phyloP scores from a whole-genome alignment of 2,797 vertebrate genomes.

The Eidolon dupreanum region DNA sequence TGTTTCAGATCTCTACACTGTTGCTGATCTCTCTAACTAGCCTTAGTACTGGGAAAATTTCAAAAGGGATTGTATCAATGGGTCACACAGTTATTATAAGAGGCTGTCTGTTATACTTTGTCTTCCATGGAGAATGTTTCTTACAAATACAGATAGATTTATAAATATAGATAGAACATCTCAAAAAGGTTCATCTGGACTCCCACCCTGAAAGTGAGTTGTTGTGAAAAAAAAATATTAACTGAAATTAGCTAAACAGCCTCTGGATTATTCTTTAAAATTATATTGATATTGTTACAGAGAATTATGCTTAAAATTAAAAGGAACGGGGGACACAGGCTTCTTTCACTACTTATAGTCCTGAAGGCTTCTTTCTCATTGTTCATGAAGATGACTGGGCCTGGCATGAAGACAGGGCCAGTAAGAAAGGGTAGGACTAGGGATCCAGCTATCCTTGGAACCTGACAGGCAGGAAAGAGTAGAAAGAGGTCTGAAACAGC shows the following conservation, averaged over 20 bases:
- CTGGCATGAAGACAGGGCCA: neutral
- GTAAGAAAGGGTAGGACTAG: accelerated
- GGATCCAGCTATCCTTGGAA: accelerated
- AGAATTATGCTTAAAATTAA: neutral
- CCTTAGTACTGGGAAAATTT: neutral
- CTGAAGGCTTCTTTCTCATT: neutral
- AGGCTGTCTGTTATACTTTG: neutral
- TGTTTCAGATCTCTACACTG: neutral
- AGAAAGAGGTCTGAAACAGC: neutral
- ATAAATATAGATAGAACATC: neutral
- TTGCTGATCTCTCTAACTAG: neutral
- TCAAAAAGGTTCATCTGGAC: neutral
- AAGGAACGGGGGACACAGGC: neutral
- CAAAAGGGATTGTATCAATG: neutral
- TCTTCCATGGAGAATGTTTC: neutral
- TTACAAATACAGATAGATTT: neutral
- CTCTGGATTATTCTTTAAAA: neutral
- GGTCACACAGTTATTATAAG: neutral
- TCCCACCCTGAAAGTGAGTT: neutral
- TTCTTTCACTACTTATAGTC: neutral
- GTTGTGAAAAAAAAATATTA: neutral
- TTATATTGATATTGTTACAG: neutral
- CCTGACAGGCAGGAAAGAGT: neutral
- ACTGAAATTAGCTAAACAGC: neutral
- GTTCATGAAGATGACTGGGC: neutral